phyloP scores from a whole-genome alignment of 2,888 invertebrate genomes.

The Homarus gammarus region DNA sequence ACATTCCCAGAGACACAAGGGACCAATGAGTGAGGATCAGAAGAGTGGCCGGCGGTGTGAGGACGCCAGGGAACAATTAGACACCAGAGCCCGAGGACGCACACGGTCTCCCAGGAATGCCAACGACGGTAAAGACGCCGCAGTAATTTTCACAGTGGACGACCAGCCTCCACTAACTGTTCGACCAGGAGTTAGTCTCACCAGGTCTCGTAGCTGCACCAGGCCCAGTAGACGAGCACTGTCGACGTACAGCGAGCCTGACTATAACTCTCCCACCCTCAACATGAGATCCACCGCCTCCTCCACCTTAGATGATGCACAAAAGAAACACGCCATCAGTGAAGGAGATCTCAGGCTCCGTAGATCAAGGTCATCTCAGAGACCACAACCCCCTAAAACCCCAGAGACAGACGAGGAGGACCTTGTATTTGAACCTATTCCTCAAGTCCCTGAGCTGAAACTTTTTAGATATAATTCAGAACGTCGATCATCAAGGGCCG shows the following conservation, averaged over 20 bases:
- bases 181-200: slow-evolving; percentile 37
- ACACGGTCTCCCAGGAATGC: neutral
- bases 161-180: slow-evolving; percentile 39
- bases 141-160: neutral
- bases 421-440: neutral
- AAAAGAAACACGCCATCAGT: neutral
- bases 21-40: neutral
- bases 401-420: neutral
- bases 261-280: neutral
- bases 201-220: slow-evolving; percentile 32
- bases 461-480: slow-evolving; percentile 24
- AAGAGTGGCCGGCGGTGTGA: neutral
- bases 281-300: neutral
- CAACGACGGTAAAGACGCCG: neutral
- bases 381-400: neutral
- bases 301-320: neutral
- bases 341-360: neutral
- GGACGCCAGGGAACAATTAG: neutral
- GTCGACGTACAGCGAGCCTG: neutral
- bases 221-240: neutral
- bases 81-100: neutral
- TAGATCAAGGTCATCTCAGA: neutral
- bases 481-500: neutral
- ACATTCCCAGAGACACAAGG: neutral
- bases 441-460: slow-evolving; percentile 18